Conservation (phyloP, 2,113 vertebrate genomes). For the Porphyrio hochstetteri region DNA sequence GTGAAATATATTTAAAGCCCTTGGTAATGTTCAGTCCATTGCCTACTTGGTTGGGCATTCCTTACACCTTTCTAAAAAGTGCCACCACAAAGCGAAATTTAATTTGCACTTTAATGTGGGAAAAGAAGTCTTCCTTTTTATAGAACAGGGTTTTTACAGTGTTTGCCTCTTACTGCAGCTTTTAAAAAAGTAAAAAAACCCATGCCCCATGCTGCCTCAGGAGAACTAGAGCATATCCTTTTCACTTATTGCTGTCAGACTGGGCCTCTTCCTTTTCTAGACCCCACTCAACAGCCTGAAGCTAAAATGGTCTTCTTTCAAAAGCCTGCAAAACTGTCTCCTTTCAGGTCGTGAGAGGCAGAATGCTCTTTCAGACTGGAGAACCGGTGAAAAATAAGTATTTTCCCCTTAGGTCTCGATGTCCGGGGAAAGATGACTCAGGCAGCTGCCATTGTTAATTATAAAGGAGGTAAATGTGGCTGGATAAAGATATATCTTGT, state of each 20-base stretch:
- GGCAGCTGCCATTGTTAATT: neutral
- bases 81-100: neutral
- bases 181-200: neutral
- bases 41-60: neutral
- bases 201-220: neutral
- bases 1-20: slow-evolving; percentile 24
- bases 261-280: neutral
- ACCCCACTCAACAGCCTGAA: neutral
- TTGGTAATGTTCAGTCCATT: neutral
- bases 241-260: neutral
- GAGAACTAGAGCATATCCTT: neutral
- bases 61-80: slow-evolving; percentile 20
- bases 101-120: slow-evolving; percentile 17
- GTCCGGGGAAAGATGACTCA: neutral
- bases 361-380: neutral
- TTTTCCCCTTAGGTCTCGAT: neutral
- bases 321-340: neutral
- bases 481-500: neutral
- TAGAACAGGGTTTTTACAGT: neutral
- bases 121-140: neutral
- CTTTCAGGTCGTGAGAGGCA: neutral
- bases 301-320: neutral
- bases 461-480: neutral
- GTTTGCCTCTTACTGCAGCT: neutral
- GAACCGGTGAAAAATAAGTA: neutral